Evolutionary conservation across 2,797 vertebrate genomes (phyloP).

Genomic region (Podargus strigoides): DNA sequence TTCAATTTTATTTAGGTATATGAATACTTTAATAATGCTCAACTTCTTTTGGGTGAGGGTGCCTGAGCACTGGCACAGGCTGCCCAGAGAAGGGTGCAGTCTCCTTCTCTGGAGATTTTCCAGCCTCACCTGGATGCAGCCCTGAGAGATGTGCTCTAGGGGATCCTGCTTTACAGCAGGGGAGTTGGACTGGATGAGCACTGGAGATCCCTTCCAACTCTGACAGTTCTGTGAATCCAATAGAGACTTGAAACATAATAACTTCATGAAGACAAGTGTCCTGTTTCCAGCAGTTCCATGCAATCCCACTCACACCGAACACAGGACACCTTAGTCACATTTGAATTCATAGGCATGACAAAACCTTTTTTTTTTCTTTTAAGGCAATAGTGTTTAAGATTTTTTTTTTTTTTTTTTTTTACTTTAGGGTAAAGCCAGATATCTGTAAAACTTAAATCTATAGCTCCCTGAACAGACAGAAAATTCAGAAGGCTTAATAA

Average conservation of each 20-base stretch:
- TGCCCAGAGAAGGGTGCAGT: no score
- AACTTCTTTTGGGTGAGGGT: no score
- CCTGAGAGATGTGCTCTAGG: no score
- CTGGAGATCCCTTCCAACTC: no score
- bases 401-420: neutral
- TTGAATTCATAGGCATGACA: neutral
- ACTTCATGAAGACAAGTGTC: neutral
- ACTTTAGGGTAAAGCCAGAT: conserved; percentile 37
- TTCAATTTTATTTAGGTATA: neutral
- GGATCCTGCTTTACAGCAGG: no score
- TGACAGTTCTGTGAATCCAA: no score
- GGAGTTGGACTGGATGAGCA: no score
- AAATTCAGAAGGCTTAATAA: conserved; percentile 42
- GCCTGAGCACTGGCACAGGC: no score
- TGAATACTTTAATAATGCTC: neutral
- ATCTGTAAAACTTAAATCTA: conserved; percentile 37
- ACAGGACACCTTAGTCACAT: neutral
- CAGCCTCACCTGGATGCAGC: no score
- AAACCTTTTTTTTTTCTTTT: neutral
- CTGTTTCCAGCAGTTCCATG: neutral
- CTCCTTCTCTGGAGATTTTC: no score
- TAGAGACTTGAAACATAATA: no score
- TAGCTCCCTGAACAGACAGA: conserved; percentile 30
- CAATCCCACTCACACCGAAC: neutral
- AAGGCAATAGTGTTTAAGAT: neutral